Conservation (phyloP, 1,140 invertebrate species). For the Venturia canescens region DNA sequence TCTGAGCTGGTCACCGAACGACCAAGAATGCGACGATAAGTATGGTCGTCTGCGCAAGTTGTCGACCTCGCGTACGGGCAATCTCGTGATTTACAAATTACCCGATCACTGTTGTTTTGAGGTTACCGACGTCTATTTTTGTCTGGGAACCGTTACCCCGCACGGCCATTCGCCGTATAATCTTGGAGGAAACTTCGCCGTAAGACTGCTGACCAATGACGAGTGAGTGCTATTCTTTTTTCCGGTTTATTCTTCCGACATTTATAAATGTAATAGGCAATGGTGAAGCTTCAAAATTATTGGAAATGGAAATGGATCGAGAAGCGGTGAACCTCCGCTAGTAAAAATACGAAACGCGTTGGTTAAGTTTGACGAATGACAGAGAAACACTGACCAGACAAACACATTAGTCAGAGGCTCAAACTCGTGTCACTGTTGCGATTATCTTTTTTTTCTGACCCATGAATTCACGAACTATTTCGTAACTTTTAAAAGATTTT, state of each 20-base stretch:
- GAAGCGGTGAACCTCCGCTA: not conserved
- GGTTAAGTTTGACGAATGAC: not conserved
- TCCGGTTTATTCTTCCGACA: not conserved
- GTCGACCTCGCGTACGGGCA: slow-evolving; percentile 47
- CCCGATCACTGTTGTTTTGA: slow-evolving; percentile 57
- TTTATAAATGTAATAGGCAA: not conserved
- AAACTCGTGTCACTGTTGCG: not conserved
- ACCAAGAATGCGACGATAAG: slow-evolving; percentile 44
- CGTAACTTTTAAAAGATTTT: not conserved
- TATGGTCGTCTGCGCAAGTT: slow-evolving; percentile 52
- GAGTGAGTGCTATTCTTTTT: slow-evolving; percentile 54
- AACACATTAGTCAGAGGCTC: not conserved
- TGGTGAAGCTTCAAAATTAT: not conserved
- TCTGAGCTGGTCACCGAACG: slow-evolving; percentile 59
- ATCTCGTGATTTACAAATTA: slow-evolving; percentile 60
- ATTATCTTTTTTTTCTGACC: slow-evolving; percentile 5
- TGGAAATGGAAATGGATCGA: not conserved
- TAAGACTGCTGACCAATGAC: slow-evolving; percentile 47
- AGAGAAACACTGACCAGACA: not conserved
- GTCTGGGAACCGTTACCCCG: slow-evolving; percentile 56
- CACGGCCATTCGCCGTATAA: slow-evolving; percentile 60
- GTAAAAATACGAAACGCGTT: not conserved
- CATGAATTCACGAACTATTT: not conserved
- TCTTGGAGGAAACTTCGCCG: slow-evolving; percentile 62
- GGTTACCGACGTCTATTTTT: slow-evolving; percentile 69